Percentiles rank a stretch among this genome's conserved stretches.
Evolutionary conservation across 2,888 invertebrate genomes (phyloP).

Genomic region (Pandemis cinnamomeana): DNA sequence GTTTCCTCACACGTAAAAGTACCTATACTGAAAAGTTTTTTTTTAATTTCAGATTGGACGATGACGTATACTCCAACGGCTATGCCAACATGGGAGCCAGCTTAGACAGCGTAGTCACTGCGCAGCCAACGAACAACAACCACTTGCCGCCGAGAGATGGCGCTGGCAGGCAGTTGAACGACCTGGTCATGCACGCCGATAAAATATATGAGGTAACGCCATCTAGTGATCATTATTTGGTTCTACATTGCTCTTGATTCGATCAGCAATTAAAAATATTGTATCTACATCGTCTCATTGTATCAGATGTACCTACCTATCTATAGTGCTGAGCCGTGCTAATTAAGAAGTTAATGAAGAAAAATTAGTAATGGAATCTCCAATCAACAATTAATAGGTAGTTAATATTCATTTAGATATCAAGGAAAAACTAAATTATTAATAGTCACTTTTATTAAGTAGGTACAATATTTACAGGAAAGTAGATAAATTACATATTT

Average conservation of each 20-base stretch:
- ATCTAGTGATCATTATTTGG: background rate
- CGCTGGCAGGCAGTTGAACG: conserved; percentile 66
- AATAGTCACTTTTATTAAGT: too few relatives aligned
- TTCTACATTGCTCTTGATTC: background rate
- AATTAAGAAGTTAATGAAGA: too few relatives aligned
- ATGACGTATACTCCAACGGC: conserved; percentile 81
- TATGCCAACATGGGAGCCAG: conserved; percentile 74
- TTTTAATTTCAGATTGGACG: conserved; percentile 65
- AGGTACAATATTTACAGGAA: too few relatives aligned
- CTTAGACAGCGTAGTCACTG: conserved; percentile 74
- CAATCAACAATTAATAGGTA: background rate
- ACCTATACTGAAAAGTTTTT: too few relatives aligned
- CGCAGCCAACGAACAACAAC: conserved; percentile 78
- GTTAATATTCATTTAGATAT: too few relatives aligned
- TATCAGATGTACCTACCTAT: too few relatives aligned
- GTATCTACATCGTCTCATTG: too few relatives aligned
- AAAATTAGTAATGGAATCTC: background rate
- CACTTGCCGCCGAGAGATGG: conserved; percentile 65
- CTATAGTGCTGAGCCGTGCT: too few relatives aligned
- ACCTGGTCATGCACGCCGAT: conserved; percentile 77
- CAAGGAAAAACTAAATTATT: too few relatives aligned
- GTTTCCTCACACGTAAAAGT: too few relatives aligned
- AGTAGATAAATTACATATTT: too few relatives aligned
- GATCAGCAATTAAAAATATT: background rate
- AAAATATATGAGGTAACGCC: conserved; percentile 74